Evolutionary conservation across 2,888 invertebrate genomes (phyloP), one percentile per base, ranked within the genome.

Genomic region (Heliconius erato): DNA sequence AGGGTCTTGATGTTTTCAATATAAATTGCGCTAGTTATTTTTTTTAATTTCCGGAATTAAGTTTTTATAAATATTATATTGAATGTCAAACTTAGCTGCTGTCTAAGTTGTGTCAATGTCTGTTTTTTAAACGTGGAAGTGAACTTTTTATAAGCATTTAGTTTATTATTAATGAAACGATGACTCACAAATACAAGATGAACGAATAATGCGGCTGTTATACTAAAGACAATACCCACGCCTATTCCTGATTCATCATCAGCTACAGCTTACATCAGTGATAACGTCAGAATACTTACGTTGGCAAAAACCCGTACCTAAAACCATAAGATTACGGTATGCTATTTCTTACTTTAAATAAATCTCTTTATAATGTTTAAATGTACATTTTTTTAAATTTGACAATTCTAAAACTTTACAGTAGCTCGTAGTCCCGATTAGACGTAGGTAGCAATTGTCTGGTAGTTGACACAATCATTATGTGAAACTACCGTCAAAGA

Each of bases 191-290:
- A 40, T 49, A n/a, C 44, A 72, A 6, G 16, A 49, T 19, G 19
- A 49, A 72, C 26, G 44, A 72, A 72, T 49, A 72, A 49, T 72
- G 26, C 9, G 3, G 26, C 1, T 72, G 23, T 26, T 44, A 44
- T 71, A 71, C 16, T 44, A 44, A 26, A 9, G 2, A 72, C 72
- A 72, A 49, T 49, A 16, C 72, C 72, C 72, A 72, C 72, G 72
- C 26, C 44, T 49, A 72, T 26, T 72, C 44, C 72, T 72, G 72
- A 72, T 72, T 72, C 72, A 72, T 49, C 26, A 44, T 26, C 26
- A 16, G 26, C 72, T 1, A 1, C 16, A 49, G 72, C 28, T 72
- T 72, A 72, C 72, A 44, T 72, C 72, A 72, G 16, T 72, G 16
- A 49, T 72, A 72, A 26, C 72, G 72, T 72, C 72, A 72, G 44